Evolutionary conservation across 1,140 invertebrate species (phyloP).

Genomic region (Dysdera silvatica): DNA sequence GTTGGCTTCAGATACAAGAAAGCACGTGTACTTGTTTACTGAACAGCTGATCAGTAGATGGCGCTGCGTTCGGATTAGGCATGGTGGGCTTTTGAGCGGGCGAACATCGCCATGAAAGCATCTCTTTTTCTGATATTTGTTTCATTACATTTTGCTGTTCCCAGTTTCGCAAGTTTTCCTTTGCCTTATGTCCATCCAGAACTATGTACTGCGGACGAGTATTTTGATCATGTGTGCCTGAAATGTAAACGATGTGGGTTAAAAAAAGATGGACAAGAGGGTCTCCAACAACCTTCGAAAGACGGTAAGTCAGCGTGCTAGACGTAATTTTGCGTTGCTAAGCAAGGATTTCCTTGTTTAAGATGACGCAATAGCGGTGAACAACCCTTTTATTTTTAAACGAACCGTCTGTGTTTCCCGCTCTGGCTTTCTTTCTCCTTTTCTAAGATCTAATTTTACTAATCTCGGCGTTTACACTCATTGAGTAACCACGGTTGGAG

Average conservation of each 20-base stretch:
- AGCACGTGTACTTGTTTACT: slow-evolving; percentile 26
- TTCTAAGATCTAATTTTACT: no score
- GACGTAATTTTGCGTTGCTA: no score
- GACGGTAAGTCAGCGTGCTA: slow-evolving; percentile 14
- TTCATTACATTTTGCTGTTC: not conserved
- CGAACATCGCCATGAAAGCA: not conserved
- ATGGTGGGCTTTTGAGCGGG: not conserved
- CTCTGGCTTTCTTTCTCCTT: no score
- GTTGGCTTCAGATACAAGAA: no score
- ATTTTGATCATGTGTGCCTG: slow-evolving; percentile 16
- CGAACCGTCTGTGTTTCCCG: no score
- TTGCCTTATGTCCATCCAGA: slow-evolving; percentile 15
- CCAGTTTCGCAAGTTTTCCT: slow-evolving; percentile 3
- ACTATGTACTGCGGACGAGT: slow-evolving; percentile 10
- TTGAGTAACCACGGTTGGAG: no score
- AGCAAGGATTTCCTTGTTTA: no score
- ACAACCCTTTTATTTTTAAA: no score
- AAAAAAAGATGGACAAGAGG: slow-evolving; percentile 9
- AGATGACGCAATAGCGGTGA: no score
- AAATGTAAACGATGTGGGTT: slow-evolving; percentile 14
- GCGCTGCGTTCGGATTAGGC: not conserved
- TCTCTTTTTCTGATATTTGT: not conserved
- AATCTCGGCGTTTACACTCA: no score
- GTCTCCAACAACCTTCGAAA: not conserved
- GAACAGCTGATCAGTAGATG: slow-evolving; percentile 9